Evolutionary conservation across 2,888 invertebrate species (phyloP), one percentile per base, ranked within the genome.

Genomic region (Acleris emargana): DNA sequence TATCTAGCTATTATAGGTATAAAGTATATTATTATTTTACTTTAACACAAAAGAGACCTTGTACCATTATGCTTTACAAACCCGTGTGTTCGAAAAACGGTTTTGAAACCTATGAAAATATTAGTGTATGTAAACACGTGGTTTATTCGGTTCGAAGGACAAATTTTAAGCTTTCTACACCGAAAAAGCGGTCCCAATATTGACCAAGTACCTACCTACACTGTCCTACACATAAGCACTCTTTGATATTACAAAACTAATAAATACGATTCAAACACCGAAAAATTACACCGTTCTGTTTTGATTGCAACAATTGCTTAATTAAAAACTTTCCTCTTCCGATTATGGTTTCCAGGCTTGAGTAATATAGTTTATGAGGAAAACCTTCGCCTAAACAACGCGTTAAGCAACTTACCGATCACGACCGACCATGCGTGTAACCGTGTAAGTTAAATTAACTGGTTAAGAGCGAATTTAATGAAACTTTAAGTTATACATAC

Each of bases 281-380:
- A 38, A 53, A 58, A 11, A 17, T 45, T 17, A 20, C 47, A 42
- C 59, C 64, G 22, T 64, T 54, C 64, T 60, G 59, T 42, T 25
- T 16, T 25, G 25, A 54, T 64, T 64, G 58, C 64, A 28, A 64
- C 18, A 64, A 54, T 49, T 54, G 7, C 45, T 45, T 54, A 53
- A 58, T 64, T 53, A 53, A 58, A 58, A 47, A 25, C 18, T 64
- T 60, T 64, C 64, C 64, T 59, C 25, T 47, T 51, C 53, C 47
- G 13, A 53, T 63, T 58, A 25, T 25, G 25, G n/a, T 45, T 58
- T 43, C 53, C 53, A 32, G 52, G 32, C 47, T 45, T 47, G 53
- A 22, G 25, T 49, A 49, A 49, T 49, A 6, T 25, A 51, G 51
- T 57, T 18, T 43, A 50, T 50, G 9, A 60, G 59, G 64, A 60